These are phyloP conservation scores for Rhegmatorhina hoffmannsi DNA, from an alignment of 2,113 vertebrate species.

Conservation along the genomic window DNA sequence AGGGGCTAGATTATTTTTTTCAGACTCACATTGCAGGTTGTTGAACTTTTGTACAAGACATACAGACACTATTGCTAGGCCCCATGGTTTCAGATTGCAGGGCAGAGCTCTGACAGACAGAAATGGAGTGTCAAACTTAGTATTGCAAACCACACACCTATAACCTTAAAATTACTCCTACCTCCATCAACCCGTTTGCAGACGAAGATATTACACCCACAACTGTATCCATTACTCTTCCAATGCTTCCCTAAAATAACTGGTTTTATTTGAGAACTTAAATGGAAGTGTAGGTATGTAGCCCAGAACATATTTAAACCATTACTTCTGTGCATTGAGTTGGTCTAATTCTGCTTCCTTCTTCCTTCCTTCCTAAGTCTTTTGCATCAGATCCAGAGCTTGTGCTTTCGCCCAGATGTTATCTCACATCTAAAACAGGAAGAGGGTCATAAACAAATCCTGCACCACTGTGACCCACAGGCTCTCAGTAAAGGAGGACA, in stretches of 20 bases:
- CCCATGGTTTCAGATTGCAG: not conserved
- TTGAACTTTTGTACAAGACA: not conserved
- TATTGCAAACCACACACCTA: not conserved
- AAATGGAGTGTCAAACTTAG: not conserved
- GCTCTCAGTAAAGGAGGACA: not conserved
- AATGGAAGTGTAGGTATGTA: not conserved
- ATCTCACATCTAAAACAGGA: not conserved
- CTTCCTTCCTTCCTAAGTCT: not conserved
- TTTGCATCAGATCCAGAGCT: not conserved
- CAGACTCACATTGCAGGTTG: not conserved
- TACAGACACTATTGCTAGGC: not conserved
- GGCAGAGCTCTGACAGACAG: not conserved
- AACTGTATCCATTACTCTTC: not conserved
- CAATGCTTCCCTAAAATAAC: constrained; percentile 11
- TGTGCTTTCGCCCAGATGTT: not conserved
- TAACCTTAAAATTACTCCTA: constrained; percentile 20
- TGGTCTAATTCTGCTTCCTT: constrained; percentile 47
- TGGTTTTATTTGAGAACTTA: not conserved
- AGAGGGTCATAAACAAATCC: not conserved
- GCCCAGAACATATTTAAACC: constrained; percentile 20
- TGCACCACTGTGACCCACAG: accelerated
- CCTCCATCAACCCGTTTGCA: not conserved
- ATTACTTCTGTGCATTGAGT: constrained; percentile 27
- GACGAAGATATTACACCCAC: constrained; percentile 6
- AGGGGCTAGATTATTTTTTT: not conserved